phyloP scores from a whole-genome alignment of 2,113 vertebrate genomes.

The Tachysurus vachellii region DNA sequence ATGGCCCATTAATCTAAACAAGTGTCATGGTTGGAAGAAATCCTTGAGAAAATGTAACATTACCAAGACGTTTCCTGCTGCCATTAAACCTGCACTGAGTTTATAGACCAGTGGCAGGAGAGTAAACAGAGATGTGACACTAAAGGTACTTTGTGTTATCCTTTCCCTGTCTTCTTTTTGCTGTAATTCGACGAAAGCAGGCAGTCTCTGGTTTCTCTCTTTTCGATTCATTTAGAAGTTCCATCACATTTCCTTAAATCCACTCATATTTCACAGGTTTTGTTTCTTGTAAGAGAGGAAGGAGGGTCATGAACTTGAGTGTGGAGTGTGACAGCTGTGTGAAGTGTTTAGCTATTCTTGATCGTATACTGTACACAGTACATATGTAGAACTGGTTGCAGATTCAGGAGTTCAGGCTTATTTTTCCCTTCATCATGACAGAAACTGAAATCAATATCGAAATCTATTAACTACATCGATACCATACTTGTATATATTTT shows the following conservation, averaged over 20 bases:
- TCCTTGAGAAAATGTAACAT: constrained; percentile 51
- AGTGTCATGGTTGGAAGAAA: constrained; percentile 35
- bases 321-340: constrained; percentile 39
- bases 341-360: constrained; percentile 64
- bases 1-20: constrained; percentile 10
- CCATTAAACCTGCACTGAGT: constrained; percentile 62
- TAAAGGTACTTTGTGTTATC: constrained; percentile 56
- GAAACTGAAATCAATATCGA: not conserved
- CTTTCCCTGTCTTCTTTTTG: constrained; percentile 61
- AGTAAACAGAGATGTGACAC: constrained; percentile 69
- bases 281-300: constrained; percentile 9
- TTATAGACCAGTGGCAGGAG: constrained; percentile 65
- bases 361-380: constrained; percentile 58
- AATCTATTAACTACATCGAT: not conserved
- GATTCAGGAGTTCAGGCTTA: constrained; percentile 36
- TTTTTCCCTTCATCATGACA: not conserved
- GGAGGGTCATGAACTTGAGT: constrained; percentile 47
- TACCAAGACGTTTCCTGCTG: constrained; percentile 60
- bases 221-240: constrained; percentile 57
- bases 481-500: not conserved
- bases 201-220: constrained; percentile 52
- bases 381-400: constrained; percentile 26
- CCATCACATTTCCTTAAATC: constrained; percentile 57
- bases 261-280: constrained; percentile 61
- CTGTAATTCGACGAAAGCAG: constrained; percentile 54